Conservation (phyloP, 2,888 invertebrate species). For the Agonopterix subpropinquella region DNA sequence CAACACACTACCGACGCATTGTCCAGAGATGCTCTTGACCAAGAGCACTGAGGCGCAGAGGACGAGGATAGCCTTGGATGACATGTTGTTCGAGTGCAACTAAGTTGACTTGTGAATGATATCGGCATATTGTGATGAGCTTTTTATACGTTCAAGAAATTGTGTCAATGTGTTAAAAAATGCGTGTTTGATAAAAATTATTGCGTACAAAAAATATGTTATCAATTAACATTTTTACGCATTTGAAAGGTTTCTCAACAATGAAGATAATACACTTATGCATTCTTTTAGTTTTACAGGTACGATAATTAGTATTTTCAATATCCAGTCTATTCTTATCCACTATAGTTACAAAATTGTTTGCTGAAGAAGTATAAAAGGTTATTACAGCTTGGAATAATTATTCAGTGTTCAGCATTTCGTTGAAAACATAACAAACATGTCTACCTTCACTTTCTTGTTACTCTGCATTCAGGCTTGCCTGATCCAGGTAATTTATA, state of each 20-base stretch:
- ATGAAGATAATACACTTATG: too few relatives aligned
- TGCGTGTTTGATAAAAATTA: too few relatives aligned
- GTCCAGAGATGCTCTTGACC: conserved; percentile 10
- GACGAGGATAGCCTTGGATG: conserved; percentile 5
- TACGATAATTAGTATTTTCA: neutral
- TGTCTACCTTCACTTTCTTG: conserved; percentile 28
- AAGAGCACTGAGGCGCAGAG: conserved; percentile 10
- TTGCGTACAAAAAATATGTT: too few relatives aligned
- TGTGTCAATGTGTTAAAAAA: too few relatives aligned
- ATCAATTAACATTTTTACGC: too few relatives aligned
- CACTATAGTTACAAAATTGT: neutral
- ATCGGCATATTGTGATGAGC: neutral
- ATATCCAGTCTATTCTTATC: too few relatives aligned
- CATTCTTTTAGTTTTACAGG: neutral
- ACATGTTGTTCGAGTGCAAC: neutral
- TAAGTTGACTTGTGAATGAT: neutral
- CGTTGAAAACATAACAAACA: conserved; percentile 12
- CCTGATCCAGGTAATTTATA: conserved; percentile 26
- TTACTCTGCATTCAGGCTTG: conserved; percentile 35
- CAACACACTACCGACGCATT: conserved; percentile 8
- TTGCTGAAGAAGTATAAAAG: neutral
- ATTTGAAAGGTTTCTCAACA: too few relatives aligned
- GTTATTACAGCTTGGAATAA: neutral
- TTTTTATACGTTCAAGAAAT: neutral
- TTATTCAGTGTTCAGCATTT: conserved; percentile 3